phyloP scores from a whole-genome alignment of 2,113 vertebrate species.

The Conger conger region DNA sequence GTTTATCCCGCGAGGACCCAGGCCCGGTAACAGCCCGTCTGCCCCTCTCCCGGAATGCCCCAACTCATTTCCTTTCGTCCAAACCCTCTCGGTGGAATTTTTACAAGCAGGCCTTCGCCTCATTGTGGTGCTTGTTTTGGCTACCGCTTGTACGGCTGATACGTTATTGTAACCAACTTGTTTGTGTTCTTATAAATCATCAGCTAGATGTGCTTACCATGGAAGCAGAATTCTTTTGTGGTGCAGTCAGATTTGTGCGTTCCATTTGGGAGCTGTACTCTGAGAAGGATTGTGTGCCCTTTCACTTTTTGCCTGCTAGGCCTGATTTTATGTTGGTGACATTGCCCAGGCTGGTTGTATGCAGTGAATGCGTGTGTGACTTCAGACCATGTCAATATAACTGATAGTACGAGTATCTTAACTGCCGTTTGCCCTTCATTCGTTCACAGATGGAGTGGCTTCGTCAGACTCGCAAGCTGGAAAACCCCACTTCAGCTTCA shows the following conservation, averaged over 20 bases:
- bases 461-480: slow-evolving; percentile 66
- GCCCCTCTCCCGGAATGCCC: not conserved
- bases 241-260: not conserved
- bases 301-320: not conserved
- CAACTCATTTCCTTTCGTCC: not conserved
- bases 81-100: not conserved
- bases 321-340: not conserved
- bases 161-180: not conserved
- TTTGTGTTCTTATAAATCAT: not conserved
- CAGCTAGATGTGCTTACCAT: not conserved
- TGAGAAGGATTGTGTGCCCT: not conserved
- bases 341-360: not conserved
- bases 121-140: not conserved
- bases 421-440: slow-evolving; percentile 16
- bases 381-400: too few species aligned
- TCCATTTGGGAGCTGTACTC: not conserved
- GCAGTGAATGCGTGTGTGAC: not conserved
- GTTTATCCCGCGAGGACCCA: slow-evolving; percentile 81
- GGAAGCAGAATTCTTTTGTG: not conserved
- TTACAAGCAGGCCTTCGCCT: not conserved
- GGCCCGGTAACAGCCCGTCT: slow-evolving; percentile 73
- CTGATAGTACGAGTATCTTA: too few species aligned
- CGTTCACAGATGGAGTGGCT: slow-evolving; percentile 60
- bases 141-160: not conserved
- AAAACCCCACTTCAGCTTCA: slow-evolving; percentile 71